Evolutionary conservation across 1,140 invertebrate species (phyloP).

Genomic region (Philopotamus ludificatus): DNA sequence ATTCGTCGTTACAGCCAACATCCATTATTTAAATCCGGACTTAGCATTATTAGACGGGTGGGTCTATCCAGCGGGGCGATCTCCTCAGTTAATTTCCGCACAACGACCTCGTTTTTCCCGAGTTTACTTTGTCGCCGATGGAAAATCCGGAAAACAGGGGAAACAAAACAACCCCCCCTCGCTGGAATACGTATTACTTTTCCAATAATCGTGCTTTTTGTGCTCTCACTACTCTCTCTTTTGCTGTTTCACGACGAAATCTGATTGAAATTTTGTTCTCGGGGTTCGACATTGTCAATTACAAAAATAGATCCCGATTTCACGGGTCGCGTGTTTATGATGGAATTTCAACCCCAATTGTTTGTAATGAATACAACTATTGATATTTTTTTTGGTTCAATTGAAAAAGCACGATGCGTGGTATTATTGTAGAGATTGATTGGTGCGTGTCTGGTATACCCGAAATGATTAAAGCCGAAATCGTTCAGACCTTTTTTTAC

Average conservation of each 20-base stretch:
- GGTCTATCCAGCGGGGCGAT: constrained; percentile 14
- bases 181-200: not conserved
- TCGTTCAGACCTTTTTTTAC: too few relatives aligned
- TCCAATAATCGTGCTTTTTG: not conserved
- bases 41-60: constrained; percentile 2
- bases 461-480: too few relatives aligned
- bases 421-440: too few relatives aligned
- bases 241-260: not conserved
- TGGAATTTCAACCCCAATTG: too few relatives aligned
- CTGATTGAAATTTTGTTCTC: not conserved
- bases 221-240: not conserved
- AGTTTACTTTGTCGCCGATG: constrained; percentile 23
- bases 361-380: too few relatives aligned
- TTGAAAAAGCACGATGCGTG: too few relatives aligned
- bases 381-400: too few relatives aligned
- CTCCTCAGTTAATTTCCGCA: constrained; percentile 28
- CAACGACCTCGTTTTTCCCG: constrained; percentile 2
- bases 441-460: too few relatives aligned
- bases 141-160: constrained; percentile 15
- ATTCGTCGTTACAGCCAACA: too few relatives aligned
- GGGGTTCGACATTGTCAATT: not conserved
- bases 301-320: not conserved
- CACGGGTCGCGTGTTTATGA: too few relatives aligned
- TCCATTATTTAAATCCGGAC: not conserved
- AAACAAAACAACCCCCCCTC: constrained; percentile 16